Base-by-base conservation (phyloP, 2,797 vertebrate genomes). In the Jordanella pulchra region DNA sequence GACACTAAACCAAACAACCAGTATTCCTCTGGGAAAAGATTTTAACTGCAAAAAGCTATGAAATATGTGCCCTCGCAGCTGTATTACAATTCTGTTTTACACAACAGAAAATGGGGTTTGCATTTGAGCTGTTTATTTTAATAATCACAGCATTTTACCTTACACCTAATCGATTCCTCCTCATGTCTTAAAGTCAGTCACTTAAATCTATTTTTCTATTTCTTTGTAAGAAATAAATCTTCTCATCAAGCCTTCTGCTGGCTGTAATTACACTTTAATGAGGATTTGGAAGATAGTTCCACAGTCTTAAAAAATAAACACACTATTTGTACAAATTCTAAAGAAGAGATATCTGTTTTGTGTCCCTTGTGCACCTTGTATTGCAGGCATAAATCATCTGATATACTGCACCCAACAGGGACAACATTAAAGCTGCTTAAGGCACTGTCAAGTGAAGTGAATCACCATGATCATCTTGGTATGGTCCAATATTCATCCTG, bases 1-100 rank as follows among this genome's bases (percentile, higher is more conserved):
- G 88, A 89, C 87, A 79, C 84, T 87, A 88, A 91, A 90, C 79
- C 73, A 90, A 92, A 91, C 89, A 90, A 86, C 77, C 72, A 39
- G 69, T 9, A 0, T 32, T 81, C 86, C 72, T 68, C 9, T 0
- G 78, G 73, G 79, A 81, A 67, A 54, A 1, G 21, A 65, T 85
- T 39, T 25, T 65, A 79, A 81, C 78, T 75, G 69, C 69, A 21
- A 53, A 72, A 61, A 50, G 60, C 75, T 30, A 39, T 84, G 81
- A 90, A 58, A 86, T 84, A 87, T 65, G 67, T 63, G 60, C 67
- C 60, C 35, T 2, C 61, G 81, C 66, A 80, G 72, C 69, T 44
- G 72, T 82, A 84, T 81, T 76, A 86, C 65, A 70, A 71, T 84
- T 80, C 76, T 60, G 39, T 78, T 80, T 86, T 85, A 84, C 74